A percentile compares a stretch with the other conserved stretches of the same genome.
Evolutionary conservation across 2,888 invertebrate genomes (phyloP).

Genomic region (Platycnemis pennipes): DNA sequence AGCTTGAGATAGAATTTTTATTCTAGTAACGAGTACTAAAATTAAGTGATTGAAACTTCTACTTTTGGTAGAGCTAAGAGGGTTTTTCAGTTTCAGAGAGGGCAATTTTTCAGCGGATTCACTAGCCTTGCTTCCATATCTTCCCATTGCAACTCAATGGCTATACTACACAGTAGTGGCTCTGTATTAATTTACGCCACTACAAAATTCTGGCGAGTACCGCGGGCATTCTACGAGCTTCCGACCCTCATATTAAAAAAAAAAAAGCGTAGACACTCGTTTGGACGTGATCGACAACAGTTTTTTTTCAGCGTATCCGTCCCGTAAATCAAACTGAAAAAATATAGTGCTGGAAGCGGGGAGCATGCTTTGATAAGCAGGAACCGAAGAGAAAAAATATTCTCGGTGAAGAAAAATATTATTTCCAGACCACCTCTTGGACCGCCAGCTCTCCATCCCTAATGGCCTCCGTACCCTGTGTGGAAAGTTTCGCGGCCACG

Average conservation of each 20-base stretch:
- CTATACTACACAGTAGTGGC: background rate
- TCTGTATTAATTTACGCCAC: background rate
- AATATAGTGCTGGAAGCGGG: background rate
- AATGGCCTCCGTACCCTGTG: constrained; percentile 52
- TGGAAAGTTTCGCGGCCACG: constrained; percentile 45
- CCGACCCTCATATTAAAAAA: background rate
- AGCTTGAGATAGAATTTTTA: too few relatives aligned
- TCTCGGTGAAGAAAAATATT: background rate
- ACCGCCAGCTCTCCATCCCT: constrained; percentile 52
- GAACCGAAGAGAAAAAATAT: constrained; percentile 21
- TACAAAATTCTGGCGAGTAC: background rate
- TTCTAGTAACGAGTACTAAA: too few relatives aligned
- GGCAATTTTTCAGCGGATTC: too few relatives aligned
- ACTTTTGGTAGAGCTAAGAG: too few relatives aligned
- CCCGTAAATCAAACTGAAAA: background rate
- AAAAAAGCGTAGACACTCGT: background rate
- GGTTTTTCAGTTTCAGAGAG: too few relatives aligned
- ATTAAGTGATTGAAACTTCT: too few relatives aligned
- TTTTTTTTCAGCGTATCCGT: background rate
- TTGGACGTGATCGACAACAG: background rate
- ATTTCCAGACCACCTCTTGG: constrained; percentile 38
- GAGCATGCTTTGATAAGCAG: constrained; percentile 23
- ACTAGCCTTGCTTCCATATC: background rate
- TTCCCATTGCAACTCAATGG: background rate
- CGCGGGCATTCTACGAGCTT: background rate